A percentile compares a stretch with the other conserved stretches of the same genome.
phyloP scores from a whole-genome alignment of 1,140 invertebrate species.

The Heliconius congener region DNA sequence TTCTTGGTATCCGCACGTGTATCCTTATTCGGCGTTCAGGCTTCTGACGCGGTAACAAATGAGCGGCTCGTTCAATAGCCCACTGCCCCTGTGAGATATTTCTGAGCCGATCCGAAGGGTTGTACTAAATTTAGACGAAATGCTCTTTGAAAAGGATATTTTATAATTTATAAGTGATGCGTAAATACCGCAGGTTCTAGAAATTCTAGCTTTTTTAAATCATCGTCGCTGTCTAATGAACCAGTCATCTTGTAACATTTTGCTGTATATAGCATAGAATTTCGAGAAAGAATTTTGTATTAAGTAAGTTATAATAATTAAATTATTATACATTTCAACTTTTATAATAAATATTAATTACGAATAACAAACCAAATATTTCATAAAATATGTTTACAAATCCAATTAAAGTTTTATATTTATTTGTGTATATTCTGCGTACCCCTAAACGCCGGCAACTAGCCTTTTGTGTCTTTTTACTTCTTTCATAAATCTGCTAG shows the following conservation, averaged over 20 bases:
- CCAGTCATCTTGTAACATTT: not conserved
- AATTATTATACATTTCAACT: not conserved
- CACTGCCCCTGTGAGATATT: conserved; percentile 78
- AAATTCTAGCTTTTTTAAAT: not conserved
- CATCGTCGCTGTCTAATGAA: not conserved
- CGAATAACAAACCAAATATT: not conserved
- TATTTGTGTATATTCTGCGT: not conserved
- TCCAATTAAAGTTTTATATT: not conserved
- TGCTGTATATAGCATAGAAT: not conserved
- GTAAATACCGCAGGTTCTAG: not conserved
- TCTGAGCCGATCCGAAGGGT: conserved; percentile 69
- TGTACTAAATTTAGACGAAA: conserved; percentile 67
- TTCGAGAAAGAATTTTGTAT: not conserved
- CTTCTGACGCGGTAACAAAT: conserved; percentile 73
- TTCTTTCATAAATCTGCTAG: conserved; percentile 30
- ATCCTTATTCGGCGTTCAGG: conserved; percentile 58
- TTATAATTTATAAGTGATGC: conserved; percentile 1
- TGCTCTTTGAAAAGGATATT: conserved; percentile 21
- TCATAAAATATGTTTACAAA: conserved; percentile 4
- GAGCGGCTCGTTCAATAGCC: conserved; percentile 78
- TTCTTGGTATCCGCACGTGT: conserved; percentile 67
- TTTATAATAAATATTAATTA: not conserved
- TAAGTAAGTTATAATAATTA: conserved; percentile 1
- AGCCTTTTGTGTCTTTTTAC: conserved; percentile 16
- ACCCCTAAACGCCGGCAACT: not conserved